Base-by-base conservation (phyloP, 2,888 invertebrate species). In the Leucoma salicis region DNA sequence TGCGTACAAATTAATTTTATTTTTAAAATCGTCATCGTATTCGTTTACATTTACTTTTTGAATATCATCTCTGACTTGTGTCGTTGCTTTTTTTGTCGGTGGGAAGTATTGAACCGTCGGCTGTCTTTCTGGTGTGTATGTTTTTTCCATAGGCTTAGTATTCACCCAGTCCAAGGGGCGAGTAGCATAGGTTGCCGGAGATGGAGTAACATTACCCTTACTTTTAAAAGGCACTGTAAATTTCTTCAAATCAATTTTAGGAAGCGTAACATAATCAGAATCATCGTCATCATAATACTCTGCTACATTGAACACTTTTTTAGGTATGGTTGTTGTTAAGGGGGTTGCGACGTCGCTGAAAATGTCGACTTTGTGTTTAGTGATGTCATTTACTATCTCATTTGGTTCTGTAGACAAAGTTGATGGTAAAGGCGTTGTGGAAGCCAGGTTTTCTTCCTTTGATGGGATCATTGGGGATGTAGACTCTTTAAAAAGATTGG, bases 51-150 rank as follows among this genome's bases (percentile, higher is more conserved):
- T 74, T 1, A 71, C 48, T 46, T 69, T 60, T 21, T 34, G 47
- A 0, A 34, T 28, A 4, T 52, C 46, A 41, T 55, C 55, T 34
- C 43, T 70, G 8, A 66, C 68, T 10, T 86, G 86, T 10, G 29
- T n/a, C 11, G 33, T 39, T 4, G 53, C 45, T 43, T 58, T 63
- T 37, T 47, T 72, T n/a, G 70, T 70, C 1, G 88, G 88, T 11
- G 88, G 87, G 57, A 88, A 89, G 57, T 84, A 86, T 47, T 87
- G 84, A 3, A 88, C 43, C 0, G 87, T 86, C 1, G 82, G 74
- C 35, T 73, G 73, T 33, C 85, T 69, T 3, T 81, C 78, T 0
- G 80, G 72, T 12, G 60, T 46, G 18, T 60, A 61, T 5, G 39
- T 44, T 4, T 46, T 51, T 3, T 46, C 49, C 31, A 57, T 53